These are phyloP conservation scores for Seira musarum DNA, from an alignment of 2,888 invertebrate genomes.

Conservation along the genomic window DNA sequence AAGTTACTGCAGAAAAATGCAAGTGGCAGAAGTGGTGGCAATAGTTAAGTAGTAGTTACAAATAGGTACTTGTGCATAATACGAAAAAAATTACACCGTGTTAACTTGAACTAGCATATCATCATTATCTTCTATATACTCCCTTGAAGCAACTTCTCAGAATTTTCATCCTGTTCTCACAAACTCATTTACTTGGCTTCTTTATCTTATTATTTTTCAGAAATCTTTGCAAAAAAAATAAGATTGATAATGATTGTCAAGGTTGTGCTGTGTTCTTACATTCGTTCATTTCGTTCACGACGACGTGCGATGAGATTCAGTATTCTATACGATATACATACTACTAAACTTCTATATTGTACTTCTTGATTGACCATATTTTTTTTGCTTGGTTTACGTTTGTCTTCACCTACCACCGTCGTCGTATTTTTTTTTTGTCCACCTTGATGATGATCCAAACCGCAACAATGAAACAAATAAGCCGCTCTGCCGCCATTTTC, in stretches of 20 bases:
- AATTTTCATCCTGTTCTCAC: constrained; percentile 21
- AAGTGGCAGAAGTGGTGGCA: not conserved
- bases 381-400: not conserved
- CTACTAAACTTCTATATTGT: not conserved
- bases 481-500: too few species aligned
- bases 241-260: constrained; percentile 56
- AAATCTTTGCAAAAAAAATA: constrained; percentile 28
- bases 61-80: too few species aligned
- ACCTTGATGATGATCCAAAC: too few species aligned
- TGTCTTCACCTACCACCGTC: too few species aligned
- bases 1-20: constrained; percentile 3
- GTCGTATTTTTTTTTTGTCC: too few species aligned
- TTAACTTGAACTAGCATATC: too few species aligned
- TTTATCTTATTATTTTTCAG: not conserved
- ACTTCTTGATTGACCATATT: not conserved
- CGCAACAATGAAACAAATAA: too few species aligned
- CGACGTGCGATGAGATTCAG: not conserved
- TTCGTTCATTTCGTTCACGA: not conserved
- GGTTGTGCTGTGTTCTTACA: constrained; percentile 27
- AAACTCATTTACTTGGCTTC: constrained; percentile 19
- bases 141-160: not conserved
- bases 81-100: too few species aligned
- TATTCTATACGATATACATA: not conserved
- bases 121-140: too few species aligned
- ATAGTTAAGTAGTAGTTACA: too few species aligned